Conservation (phyloP, 37 sponge, comb jelly and placozoan species). For the Aphrocallistes beatrix region DNA sequence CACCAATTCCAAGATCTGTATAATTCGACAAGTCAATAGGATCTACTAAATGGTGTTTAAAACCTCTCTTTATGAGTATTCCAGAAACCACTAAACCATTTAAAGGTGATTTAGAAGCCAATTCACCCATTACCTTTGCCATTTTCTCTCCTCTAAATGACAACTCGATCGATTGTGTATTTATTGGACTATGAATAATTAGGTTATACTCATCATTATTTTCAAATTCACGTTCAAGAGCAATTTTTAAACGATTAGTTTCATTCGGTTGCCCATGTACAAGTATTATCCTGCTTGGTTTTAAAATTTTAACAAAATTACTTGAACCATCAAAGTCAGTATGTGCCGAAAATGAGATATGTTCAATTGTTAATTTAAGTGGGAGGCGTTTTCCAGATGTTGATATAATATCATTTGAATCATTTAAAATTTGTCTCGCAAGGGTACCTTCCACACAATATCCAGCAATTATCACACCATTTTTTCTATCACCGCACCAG, state of each 20-base stretch:
- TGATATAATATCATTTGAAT: slow-evolving; percentile 84
- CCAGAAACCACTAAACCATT: slow-evolving; percentile 70
- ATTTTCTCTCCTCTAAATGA: slow-evolving; percentile 96
- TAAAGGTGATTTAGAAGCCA: slow-evolving; percentile 48
- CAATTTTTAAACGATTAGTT: slow-evolving; percentile 70
- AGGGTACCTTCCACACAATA: slow-evolving; percentile 98
- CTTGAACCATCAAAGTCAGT: slow-evolving; percentile 91
- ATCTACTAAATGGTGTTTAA: slow-evolving; percentile 86
- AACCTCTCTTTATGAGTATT: slow-evolving; percentile 83
- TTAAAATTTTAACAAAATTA: slow-evolving; percentile 65
- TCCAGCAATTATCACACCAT: slow-evolving; percentile 91
- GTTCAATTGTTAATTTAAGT: slow-evolving; percentile 77
- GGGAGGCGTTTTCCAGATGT: slow-evolving; percentile 76
- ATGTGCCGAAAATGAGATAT: slow-evolving; percentile 96
- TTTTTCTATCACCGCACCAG: slow-evolving; percentile 91
- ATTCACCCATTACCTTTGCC: slow-evolving; percentile 87
- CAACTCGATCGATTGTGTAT: slow-evolving; percentile 82
- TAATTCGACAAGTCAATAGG: slow-evolving; percentile 71
- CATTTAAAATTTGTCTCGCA: slow-evolving; percentile 81
- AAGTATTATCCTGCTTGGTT: slow-evolving; percentile 83
- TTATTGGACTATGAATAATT: slow-evolving; percentile 69
- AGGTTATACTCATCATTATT: slow-evolving; percentile 35
- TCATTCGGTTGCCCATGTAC: slow-evolving; percentile 96
- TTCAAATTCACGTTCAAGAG: slow-evolving; percentile 73
- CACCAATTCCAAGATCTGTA: slow-evolving; percentile 4